Base-by-base conservation (phyloP, 1,140 invertebrate genomes). In the Homarus americanus region DNA sequence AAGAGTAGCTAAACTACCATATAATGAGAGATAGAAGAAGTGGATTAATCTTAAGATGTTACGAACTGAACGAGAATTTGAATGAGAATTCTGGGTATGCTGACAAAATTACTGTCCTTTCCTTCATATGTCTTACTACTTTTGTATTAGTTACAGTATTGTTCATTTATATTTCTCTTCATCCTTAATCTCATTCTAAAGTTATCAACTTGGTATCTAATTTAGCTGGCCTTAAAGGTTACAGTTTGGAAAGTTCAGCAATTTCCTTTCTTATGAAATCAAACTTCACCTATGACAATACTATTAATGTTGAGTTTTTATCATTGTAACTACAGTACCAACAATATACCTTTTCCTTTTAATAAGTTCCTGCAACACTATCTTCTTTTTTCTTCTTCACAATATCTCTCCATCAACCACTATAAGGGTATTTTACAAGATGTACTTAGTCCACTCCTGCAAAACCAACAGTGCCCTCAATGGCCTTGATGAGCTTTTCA, bases 401-500 rank as follows among this genome's bases (percentile, higher is more conserved):
- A 49, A 66, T 83, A 49, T 36, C 32, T 82, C 28, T 44, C 41
- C 49, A n/a, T 32, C 41, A 40, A 69, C 34, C 41, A 73, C 32
- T 7, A 53, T 34, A 1, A 32, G 15, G 24, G 58, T 9, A 66
- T 49, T 58, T 40, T 53, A n/a, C 28, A 41, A 38, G 12, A 41
- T 76, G 58, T 17, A 36, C 86, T 96, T 97, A 99, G 96, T 99
- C 99, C 92, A 99, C 99, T 91, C 99, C 99, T 92, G 98, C 98
- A 95, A 99, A 99, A 85, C 98, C 98, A 95, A 99, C 98, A 36
- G 98, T 98, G 91, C 98, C 98, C 95, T 99, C 99, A 93, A 99
- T 99, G 89, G 99, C 99, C 95, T 98, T 98, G 93, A 99, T 96
- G 76, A 99, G 95, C 94, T 99, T 99, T 93, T 98, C 98, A 93